These are phyloP conservation scores for Drosophila virilis DNA, from an alignment of 1,140 invertebrate genomes.

Conservation along the genomic window DNA sequence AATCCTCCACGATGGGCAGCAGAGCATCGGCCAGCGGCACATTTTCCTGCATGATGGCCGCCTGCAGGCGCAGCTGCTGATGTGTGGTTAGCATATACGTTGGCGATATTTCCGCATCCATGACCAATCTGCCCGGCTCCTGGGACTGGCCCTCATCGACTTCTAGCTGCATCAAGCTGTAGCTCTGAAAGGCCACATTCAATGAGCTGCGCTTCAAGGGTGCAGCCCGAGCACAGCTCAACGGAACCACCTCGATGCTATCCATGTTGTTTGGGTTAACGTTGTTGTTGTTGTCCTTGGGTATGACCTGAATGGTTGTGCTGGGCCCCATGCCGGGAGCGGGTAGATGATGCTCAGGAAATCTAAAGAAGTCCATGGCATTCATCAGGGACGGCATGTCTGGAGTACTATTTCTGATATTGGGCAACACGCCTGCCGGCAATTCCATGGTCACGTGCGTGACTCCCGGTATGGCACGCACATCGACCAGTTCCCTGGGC, in stretches of 20 bases:
- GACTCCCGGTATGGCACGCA: slow-evolving; percentile 26
- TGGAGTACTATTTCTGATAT: not conserved
- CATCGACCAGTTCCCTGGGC: not conserved
- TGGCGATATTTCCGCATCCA: slow-evolving; percentile 8
- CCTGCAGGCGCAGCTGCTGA: slow-evolving; percentile 34
- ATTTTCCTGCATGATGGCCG: slow-evolving; percentile 21
- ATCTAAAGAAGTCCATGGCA: slow-evolving; percentile 26
- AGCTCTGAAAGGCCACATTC: slow-evolving; percentile 32
- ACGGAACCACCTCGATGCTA: slow-evolving; percentile 14
- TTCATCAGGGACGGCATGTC: slow-evolving; percentile 24
- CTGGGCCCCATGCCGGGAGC: not conserved
- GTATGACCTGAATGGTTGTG: slow-evolving; percentile 19
- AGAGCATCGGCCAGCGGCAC: slow-evolving; percentile 26
- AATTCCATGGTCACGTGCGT: slow-evolving; percentile 24
- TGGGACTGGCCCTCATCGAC: not conserved
- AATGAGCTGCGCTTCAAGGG: slow-evolving; percentile 14
- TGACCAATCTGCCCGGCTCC: not conserved
- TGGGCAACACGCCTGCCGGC: slow-evolving; percentile 35
- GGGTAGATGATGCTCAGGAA: slow-evolving; percentile 14
- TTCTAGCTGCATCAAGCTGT: slow-evolving; percentile 17
- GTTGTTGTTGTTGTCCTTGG: not conserved
- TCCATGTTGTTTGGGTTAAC: not conserved
- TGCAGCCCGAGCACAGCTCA: not conserved
- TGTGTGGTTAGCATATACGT: not conserved
- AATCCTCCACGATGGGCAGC: slow-evolving; percentile 22